Percentiles rank a stretch among this genome's conserved stretches.
These are phyloP conservation scores for Acanthaster planci DNA, from an alignment of 35 echinoderm and acorn worm species.

Conservation along the genomic window DNA sequence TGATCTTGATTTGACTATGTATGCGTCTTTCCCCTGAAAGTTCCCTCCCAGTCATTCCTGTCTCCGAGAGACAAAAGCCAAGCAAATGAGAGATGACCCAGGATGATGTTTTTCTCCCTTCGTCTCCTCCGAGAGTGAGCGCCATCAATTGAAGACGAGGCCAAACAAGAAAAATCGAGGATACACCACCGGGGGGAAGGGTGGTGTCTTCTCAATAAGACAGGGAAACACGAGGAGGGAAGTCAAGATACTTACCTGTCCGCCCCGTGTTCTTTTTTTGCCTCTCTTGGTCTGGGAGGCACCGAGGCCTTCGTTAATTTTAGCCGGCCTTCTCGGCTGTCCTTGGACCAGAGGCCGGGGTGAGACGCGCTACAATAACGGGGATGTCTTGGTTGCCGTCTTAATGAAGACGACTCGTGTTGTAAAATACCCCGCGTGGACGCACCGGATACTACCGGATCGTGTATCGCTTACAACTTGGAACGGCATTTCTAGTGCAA, in stretches of 20 bases:
- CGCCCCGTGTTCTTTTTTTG: not conserved
- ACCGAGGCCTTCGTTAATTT: not conserved
- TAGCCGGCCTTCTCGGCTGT: too few species aligned
- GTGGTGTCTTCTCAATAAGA: not conserved
- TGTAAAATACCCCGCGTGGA: too few species aligned
- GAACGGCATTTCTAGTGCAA: too few species aligned
- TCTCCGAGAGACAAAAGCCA: not conserved
- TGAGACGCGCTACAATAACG: too few species aligned
- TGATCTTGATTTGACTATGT: constrained; percentile 11
- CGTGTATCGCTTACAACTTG: too few species aligned
- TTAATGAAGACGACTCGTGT: too few species aligned
- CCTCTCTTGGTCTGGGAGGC: not conserved
- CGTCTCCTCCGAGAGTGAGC: not conserved
- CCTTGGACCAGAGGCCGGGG: too few species aligned
- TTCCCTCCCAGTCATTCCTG: not conserved
- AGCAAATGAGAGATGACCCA: not conserved
- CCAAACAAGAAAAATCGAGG: not conserved
- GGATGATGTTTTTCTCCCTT: not conserved
- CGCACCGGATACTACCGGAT: too few species aligned
- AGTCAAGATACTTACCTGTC: not conserved
- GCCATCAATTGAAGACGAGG: not conserved
- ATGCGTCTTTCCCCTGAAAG: not conserved
- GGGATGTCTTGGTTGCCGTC: too few species aligned
- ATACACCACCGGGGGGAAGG: not conserved
- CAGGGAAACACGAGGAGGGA: not conserved